Conservation (phyloP, 2,113 vertebrate species). For the Entelurus aequoreus region DNA sequence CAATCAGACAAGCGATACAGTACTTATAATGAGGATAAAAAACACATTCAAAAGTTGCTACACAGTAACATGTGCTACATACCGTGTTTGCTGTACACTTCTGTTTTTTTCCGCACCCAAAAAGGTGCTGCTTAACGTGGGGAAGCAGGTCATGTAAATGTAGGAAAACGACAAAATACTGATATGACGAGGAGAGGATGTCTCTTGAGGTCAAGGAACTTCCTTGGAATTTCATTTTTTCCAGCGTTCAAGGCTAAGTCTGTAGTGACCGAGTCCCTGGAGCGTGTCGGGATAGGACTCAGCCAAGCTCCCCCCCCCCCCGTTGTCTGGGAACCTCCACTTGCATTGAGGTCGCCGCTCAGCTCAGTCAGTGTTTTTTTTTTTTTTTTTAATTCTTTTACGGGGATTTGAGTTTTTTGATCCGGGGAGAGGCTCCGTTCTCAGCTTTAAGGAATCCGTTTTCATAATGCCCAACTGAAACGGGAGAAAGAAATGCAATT, state of each 20-base stretch:
- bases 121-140: slow-evolving; percentile 32
- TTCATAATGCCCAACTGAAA: slow-evolving; percentile 82
- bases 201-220: slow-evolving; percentile 49
- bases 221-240: slow-evolving; percentile 50
- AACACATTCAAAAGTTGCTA: slow-evolving; percentile 37
- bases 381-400: slow-evolving; percentile 53
- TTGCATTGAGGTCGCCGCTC: slow-evolving; percentile 23
- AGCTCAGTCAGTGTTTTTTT: slow-evolving; percentile 31
- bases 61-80: slow-evolving; percentile 15
- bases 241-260: slow-evolving; percentile 57
- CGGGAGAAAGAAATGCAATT: not conserved
- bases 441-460: slow-evolving; percentile 89
- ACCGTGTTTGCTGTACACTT: slow-evolving; percentile 29
- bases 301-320: slow-evolving; percentile 27
- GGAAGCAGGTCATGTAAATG: slow-evolving; percentile 41
- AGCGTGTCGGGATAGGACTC: slow-evolving; percentile 26
- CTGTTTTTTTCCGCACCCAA: slow-evolving; percentile 35
- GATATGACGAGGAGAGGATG: slow-evolving; percentile 56
- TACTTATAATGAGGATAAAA: slow-evolving; percentile 52
- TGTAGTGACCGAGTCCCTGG: slow-evolving; percentile 37
- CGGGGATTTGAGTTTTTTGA: slow-evolving; percentile 90
- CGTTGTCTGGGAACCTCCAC: slow-evolving; percentile 37
- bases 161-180: slow-evolving; percentile 50
- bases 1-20: slow-evolving; percentile 54
- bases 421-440: slow-evolving; percentile 87